These are phyloP conservation scores for Orchesella flavescens DNA, from an alignment of 2,888 invertebrate genomes.

Conservation along the genomic window DNA sequence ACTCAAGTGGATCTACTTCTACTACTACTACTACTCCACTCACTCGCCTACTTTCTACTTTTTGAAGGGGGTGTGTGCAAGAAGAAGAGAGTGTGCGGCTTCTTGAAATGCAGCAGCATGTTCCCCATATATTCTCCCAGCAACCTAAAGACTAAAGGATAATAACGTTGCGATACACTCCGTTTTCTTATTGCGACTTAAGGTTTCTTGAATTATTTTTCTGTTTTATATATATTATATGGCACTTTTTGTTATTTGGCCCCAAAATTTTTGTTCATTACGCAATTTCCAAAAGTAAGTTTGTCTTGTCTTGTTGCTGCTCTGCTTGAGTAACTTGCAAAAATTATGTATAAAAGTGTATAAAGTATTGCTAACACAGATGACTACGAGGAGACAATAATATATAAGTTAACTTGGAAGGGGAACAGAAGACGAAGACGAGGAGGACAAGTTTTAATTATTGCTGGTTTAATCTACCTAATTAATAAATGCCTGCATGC, in stretches of 20 bases:
- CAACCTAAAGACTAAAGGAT: no score
- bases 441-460: constrained; percentile 2
- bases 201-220: background rate
- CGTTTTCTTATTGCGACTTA: background rate
- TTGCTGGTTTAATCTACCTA: constrained; percentile 20
- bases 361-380: no score
- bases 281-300: no score
- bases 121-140: background rate
- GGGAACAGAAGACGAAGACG: background rate
- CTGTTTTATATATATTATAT: background rate
- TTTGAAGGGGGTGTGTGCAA: background rate
- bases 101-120: constrained; percentile 3
- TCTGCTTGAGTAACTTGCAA: background rate
- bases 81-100: constrained; percentile 12
- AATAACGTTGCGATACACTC: no score
- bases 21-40: no score
- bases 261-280: background rate
- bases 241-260: background rate
- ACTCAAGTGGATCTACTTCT: constrained; percentile 34
- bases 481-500: constrained; percentile 45
- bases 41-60: constrained; percentile 13
- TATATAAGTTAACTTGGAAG: constrained; percentile 2
- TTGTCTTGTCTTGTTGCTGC: background rate
- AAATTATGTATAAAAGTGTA: background rate
- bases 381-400: background rate